Evolutionary conservation across 2,888 invertebrate species (phyloP).

Genomic region (Ormyrus pomaceus): DNA sequence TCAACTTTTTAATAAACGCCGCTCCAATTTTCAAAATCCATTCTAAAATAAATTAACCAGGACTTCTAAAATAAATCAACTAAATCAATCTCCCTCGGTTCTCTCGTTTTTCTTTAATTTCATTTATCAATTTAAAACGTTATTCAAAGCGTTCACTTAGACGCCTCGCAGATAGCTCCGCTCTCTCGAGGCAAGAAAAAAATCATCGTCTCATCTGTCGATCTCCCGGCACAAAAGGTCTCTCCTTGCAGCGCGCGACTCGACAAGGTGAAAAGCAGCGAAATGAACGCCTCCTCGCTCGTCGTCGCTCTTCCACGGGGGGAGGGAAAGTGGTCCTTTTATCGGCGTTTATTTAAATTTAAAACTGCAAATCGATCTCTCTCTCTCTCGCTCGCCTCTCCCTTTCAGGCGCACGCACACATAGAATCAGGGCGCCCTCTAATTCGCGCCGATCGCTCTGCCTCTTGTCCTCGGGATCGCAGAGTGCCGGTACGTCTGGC

Average conservation of each 20-base stretch:
- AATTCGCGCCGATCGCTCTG: constrained; percentile 68
- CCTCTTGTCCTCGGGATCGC: neutral
- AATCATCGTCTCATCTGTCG: constrained; percentile 9
- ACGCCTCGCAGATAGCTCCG: no score
- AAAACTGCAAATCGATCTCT: constrained; percentile 70
- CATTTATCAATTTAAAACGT: no score
- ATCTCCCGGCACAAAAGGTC: constrained; percentile 26
- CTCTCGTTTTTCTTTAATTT: no score
- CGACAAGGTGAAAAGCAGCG: neutral
- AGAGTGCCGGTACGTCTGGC: constrained; percentile 64
- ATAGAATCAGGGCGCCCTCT: constrained; percentile 57
- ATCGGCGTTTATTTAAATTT: constrained; percentile 73
- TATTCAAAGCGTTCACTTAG: no score
- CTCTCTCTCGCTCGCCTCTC: constrained; percentile 52
- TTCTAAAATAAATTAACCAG: no score
- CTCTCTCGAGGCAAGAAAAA: neutral
- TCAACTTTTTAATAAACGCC: no score
- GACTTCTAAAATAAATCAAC: no score
- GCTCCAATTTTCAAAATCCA: no score
- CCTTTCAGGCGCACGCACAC: no score
- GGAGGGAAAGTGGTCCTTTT: constrained; percentile 37
- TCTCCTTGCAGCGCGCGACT: neutral
- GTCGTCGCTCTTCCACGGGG: neutral
- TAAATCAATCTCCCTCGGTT: no score
- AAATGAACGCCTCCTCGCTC: constrained; percentile 27